Evolutionary conservation across 1,140 invertebrate genomes (phyloP).

Genomic region (Brachystomella parvula): DNA sequence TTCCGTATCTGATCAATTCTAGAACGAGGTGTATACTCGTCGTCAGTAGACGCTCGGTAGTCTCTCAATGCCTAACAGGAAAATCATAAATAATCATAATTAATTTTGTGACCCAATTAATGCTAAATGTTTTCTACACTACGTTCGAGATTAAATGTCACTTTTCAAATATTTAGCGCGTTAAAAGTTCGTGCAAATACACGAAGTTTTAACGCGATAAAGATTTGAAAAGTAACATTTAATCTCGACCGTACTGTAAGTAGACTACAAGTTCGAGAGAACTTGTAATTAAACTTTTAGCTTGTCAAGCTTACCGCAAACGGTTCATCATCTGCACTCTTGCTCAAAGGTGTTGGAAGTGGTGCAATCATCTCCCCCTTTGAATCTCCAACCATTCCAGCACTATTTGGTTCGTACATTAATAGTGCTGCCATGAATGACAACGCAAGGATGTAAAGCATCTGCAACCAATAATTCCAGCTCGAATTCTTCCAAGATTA

Average conservation of each 20-base stretch:
- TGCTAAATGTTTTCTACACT: too few species aligned
- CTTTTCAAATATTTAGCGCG: too few species aligned
- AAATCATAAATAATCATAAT: too few species aligned
- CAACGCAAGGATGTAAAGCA: slow-evolving; percentile 60
- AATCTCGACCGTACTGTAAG: too few species aligned
- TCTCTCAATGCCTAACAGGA: not conserved
- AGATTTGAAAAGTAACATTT: too few species aligned
- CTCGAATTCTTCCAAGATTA: not conserved
- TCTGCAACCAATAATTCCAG: slow-evolving; percentile 49
- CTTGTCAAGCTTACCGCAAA: slow-evolving; percentile 12
- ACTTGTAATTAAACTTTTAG: too few species aligned
- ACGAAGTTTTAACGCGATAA: too few species aligned
- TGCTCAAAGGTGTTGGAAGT: slow-evolving; percentile 59
- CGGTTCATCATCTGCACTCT: slow-evolving; percentile 47
- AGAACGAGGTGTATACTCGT: slow-evolving; percentile 3
- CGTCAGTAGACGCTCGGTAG: slow-evolving; percentile 11
- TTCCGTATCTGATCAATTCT: slow-evolving; percentile 28
- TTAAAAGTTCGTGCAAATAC: too few species aligned
- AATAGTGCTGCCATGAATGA: slow-evolving; percentile 63
- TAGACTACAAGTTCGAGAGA: too few species aligned
- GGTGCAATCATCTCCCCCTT: slow-evolving; percentile 14
- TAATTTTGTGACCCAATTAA: too few species aligned
- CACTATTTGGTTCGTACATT: slow-evolving; percentile 45
- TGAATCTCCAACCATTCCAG: slow-evolving; percentile 6
- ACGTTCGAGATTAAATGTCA: too few species aligned